Base-by-base conservation (phyloP, 2,888 invertebrate species). In the Tetrapedia diversipes region DNA sequence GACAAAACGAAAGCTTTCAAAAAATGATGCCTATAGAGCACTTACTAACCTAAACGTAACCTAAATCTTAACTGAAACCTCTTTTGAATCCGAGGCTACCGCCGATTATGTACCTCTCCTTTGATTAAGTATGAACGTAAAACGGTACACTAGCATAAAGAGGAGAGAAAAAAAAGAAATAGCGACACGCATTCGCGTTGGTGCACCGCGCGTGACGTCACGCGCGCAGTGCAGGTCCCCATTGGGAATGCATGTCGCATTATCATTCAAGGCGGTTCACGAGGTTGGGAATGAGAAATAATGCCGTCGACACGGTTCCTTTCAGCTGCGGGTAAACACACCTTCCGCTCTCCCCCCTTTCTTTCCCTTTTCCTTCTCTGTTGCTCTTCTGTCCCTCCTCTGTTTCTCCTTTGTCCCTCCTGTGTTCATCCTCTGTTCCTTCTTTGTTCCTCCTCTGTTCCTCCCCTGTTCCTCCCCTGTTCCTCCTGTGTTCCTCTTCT, bases 181-280 rank as follows among this genome's bases (percentile, higher is more conserved):
- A 49, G 19, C 47, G 16, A 39, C 34, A 24, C 19, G 61, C 34
- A 39, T 41, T 59, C 53, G 51, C 27, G 27, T 34, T 8, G 45
- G 10, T 57, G 56, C 41, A 19, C 4, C 16, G 10, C 34, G 37
- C 19, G 63, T 66, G 65, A 59, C 63, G 71, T 63, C 66, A 56
- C 67, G 43, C 45, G 27, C 16, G 16, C 34, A 37, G n/a, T 19
- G 27, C 27, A 59, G 11, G 32, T 11, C 53, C 57, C 79, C 54
- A 56, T 64, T 49, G 73, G 59, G 70, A 78, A 70, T 79, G 67
- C 67, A 37, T 27, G 64, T 64, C 47, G 56, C 74, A 60, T 79
- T 79, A 70, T 74, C 70, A 70, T 79, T 69, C 74, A 74, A 70
- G 69, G 59, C 61, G 68, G 56, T 68, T 68, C 67, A 32, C 63